phyloP scores from a whole-genome alignment of 2,797 vertebrate species.

The Labroides dimidiatus region DNA sequence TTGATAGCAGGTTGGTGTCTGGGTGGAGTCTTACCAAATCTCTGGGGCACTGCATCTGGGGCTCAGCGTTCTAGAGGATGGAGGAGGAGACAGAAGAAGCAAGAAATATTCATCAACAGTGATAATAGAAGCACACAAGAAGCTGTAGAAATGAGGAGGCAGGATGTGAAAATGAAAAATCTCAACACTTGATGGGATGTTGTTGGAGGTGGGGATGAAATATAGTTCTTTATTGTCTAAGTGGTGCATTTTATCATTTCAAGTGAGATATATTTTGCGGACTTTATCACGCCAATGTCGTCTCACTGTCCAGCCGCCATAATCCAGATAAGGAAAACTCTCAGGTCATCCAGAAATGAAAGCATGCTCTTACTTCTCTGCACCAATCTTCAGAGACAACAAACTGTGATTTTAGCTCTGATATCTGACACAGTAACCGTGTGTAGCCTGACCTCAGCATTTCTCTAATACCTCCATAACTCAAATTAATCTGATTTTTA shows the following conservation, averaged over 20 bases:
- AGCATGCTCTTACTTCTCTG: too few species aligned
- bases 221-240: neutral
- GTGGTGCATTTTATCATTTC: neutral
- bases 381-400: too few species aligned
- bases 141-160: constrained; percentile 13
- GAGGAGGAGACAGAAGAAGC: constrained; percentile 38
- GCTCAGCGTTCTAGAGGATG: constrained; percentile 74
- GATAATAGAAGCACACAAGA: constrained; percentile 5
- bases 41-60: constrained; percentile 73
- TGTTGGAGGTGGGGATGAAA: neutral
- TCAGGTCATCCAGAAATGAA: constrained; percentile 2
- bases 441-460: too few species aligned
- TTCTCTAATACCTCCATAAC: too few species aligned
- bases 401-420: too few species aligned
- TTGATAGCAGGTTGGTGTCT: constrained; percentile 35
- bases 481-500: too few species aligned
- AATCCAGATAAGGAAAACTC: neutral
- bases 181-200: constrained; percentile 9
- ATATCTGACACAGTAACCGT: too few species aligned
- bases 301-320: constrained; percentile 4
- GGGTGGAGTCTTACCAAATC: constrained; percentile 80
- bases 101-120: constrained; percentile 36
- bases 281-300: neutral
- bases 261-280: neutral
- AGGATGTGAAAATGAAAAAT: constrained; percentile 25